Evolutionary conservation across 2,888 invertebrate species (phyloP).

Genomic region (Ephialtes manifestator): DNA sequence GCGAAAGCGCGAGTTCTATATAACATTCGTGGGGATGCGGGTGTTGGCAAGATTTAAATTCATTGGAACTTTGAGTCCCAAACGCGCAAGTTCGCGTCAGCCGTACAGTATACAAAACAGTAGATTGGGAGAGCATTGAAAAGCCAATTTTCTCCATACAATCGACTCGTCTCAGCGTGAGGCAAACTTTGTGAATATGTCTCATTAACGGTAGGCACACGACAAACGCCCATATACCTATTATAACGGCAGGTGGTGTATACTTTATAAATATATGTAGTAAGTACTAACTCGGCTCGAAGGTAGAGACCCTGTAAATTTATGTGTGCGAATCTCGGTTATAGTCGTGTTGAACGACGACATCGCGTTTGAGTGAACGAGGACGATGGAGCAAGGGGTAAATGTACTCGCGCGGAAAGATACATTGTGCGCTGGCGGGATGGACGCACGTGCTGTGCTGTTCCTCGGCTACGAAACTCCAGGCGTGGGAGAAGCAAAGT

Average conservation of each 20-base stretch:
- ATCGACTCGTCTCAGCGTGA: constrained; percentile 83
- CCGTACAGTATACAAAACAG: constrained; percentile 5
- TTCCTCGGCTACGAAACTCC: not conserved
- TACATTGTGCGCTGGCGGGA: constrained; percentile 10
- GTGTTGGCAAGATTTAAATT: constrained; percentile 82
- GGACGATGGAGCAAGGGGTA: constrained; percentile 13
- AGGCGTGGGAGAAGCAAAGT: not conserved
- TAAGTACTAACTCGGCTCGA: not conserved
- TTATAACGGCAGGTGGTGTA: constrained; percentile 29
- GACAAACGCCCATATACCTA: constrained; percentile 64
- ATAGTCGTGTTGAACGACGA: constrained; percentile 19
- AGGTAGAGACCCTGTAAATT: constrained; percentile 7
- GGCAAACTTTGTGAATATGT: constrained; percentile 84
- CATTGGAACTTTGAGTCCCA: constrained; percentile 78
- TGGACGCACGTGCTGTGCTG: not conserved
- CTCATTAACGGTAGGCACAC: constrained; percentile 81
- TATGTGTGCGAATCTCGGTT: constrained; percentile 32
- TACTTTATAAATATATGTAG: constrained; percentile 35
- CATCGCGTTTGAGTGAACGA: constrained; percentile 7
- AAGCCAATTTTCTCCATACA: constrained; percentile 84
- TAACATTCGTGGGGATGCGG: constrained; percentile 34
- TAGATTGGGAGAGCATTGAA: constrained; percentile 78
- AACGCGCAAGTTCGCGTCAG: constrained; percentile 77
- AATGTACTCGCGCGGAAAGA: constrained; percentile 19
- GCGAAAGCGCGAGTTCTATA: not conserved